These are phyloP conservation scores for Brachyhypopomus occidentalis DNA, from an alignment of 2,113 vertebrate genomes.

Conservation along the genomic window DNA sequence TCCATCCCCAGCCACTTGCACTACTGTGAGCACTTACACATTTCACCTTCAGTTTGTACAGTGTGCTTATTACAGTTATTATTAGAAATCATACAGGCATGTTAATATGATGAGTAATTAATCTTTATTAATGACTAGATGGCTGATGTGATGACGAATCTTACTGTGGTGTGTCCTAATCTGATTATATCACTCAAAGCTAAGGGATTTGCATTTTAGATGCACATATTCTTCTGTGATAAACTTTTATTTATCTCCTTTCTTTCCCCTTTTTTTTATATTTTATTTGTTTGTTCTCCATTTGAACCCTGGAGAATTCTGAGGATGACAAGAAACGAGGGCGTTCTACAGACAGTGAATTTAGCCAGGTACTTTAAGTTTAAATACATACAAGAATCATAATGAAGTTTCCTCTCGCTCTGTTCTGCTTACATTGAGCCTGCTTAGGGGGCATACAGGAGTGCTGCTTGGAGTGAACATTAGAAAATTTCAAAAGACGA, in stretches of 20 bases:
- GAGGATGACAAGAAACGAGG: slow-evolving; percentile 88
- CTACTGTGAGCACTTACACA: slow-evolving; percentile 72
- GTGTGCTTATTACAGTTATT: not conserved
- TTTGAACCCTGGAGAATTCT: slow-evolving; percentile 78
- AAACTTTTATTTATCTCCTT: not conserved
- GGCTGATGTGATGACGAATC: too few relatives aligned
- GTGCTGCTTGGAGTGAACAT: too few relatives aligned
- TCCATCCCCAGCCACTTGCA: slow-evolving; percentile 85
- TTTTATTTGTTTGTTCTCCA: not conserved
- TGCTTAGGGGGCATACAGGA: too few relatives aligned
- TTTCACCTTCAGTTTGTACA: not conserved
- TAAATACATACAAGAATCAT: not conserved
- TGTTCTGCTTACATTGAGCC: too few relatives aligned
- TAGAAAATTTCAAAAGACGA: too few relatives aligned
- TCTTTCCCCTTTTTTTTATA: not conserved
- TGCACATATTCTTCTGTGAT: too few relatives aligned
- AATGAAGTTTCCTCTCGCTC: too few relatives aligned
- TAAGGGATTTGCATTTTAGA: not conserved
- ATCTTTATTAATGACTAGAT: too few relatives aligned
- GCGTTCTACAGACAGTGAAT: slow-evolving; percentile 85
- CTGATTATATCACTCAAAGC: too few relatives aligned
- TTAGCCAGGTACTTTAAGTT: slow-evolving; percentile 75
- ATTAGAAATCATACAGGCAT: too few relatives aligned
- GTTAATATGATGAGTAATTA: too few relatives aligned
- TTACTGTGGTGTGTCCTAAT: too few relatives aligned